Evolutionary conservation across 2,888 invertebrate genomes (phyloP).

Genomic region (Lochmaea capreae): DNA sequence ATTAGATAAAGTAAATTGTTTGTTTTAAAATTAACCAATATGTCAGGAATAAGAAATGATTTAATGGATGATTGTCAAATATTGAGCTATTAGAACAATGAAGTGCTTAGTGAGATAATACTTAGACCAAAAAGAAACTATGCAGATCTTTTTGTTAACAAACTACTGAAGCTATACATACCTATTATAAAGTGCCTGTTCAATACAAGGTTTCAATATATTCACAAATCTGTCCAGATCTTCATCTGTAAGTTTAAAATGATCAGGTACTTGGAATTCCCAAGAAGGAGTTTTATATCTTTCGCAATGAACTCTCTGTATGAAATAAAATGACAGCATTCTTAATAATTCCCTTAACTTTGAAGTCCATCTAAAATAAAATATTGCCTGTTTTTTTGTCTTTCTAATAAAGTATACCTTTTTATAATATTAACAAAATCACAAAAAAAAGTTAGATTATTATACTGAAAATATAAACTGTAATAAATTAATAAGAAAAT

Average conservation of each 20-base stretch:
- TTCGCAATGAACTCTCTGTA: conserved; percentile 73
- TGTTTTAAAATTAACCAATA: no score
- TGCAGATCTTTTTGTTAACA: no score
- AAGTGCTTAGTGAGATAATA: no score
- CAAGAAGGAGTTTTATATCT: conserved; percentile 74
- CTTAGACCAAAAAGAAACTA: no score
- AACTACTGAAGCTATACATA: no score
- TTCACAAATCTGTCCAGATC: conserved; percentile 86
- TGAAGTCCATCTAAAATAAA: conserved; percentile 73
- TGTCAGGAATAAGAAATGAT: no score
- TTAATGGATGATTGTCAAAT: no score
- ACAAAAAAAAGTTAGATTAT: neutral
- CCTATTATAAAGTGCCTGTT: conserved; percentile 78
- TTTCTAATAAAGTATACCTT: no score
- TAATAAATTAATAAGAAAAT: neutral
- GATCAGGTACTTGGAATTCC: conserved; percentile 76
- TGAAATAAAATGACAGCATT: conserved; percentile 76
- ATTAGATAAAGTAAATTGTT: no score
- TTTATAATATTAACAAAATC: no score
- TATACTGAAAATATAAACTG: no score
- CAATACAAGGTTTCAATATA: conserved; percentile 78
- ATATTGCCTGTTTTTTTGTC: neutral
- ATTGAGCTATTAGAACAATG: no score
- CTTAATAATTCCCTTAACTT: conserved; percentile 76
- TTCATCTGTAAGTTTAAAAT: conserved; percentile 79